Percentiles rank a stretch among this genome's conserved stretches.
Evolutionary conservation across 1,140 invertebrate genomes (phyloP).

Genomic region (fruit fly (Drosophila melanogaster)): DNA sequence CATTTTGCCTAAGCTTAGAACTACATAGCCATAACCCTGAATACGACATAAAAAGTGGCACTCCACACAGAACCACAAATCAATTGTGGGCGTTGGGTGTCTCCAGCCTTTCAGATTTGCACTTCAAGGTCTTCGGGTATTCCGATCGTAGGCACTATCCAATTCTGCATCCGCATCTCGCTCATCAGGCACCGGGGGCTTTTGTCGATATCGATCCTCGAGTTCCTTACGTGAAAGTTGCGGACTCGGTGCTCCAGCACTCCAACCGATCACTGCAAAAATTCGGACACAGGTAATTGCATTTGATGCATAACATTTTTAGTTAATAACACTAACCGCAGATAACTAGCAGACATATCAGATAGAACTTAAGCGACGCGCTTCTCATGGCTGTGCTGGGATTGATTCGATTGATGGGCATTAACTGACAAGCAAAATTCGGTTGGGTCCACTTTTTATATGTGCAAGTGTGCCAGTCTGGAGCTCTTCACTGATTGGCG

Average conservation of each 20-base stretch:
- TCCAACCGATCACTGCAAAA: slow-evolving; percentile 26
- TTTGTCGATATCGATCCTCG: slow-evolving; percentile 25
- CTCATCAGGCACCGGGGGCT: slow-evolving; percentile 45
- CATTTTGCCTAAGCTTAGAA: slow-evolving; percentile 38
- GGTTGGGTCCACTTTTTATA: slow-evolving; percentile 57
- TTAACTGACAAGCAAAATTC: slow-evolving; percentile 46
- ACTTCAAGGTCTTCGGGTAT: slow-evolving; percentile 4
- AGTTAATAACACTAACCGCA: slow-evolving; percentile 29
- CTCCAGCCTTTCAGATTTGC: not conserved
- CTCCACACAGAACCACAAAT: slow-evolving; percentile 11
- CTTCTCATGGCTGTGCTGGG: slow-evolving; percentile 31
- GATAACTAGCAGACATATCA: slow-evolving; percentile 33
- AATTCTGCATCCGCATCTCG: slow-evolving; percentile 56
- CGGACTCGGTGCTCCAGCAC: not conserved
- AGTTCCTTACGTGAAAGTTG: not conserved
- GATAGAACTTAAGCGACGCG: slow-evolving; percentile 26
- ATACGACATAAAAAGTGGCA: slow-evolving; percentile 2
- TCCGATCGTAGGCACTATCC: slow-evolving; percentile 49
- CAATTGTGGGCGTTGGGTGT: not conserved
- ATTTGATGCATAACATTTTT: not conserved
- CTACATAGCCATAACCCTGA: slow-evolving; percentile 56
- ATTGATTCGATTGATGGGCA: slow-evolving; percentile 35
- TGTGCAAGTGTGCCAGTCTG: slow-evolving; percentile 22
- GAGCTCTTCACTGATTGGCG: slow-evolving; percentile 51
- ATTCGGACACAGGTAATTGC: slow-evolving; percentile 9